Evolutionary conservation across 2,113 vertebrate species (phyloP), one percentile per base, ranked within the genome.

Genomic region (Silurus meridionalis): DNA sequence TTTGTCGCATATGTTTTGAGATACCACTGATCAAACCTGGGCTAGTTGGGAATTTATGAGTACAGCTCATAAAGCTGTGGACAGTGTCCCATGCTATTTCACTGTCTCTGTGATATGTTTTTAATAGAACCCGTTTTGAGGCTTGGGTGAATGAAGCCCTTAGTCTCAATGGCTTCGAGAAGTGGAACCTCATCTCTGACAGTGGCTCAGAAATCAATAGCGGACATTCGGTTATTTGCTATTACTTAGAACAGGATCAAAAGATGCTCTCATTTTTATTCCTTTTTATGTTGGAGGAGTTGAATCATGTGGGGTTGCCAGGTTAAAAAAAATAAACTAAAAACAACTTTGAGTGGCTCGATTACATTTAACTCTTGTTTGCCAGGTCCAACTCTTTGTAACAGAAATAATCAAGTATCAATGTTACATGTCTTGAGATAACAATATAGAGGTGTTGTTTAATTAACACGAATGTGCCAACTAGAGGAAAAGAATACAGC

Each of bases 361-460:
- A 28, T 52, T 52, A 74, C n/a, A 64, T 50, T 80, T 85, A 61
- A 69, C 64, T 78, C 81, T 23, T 64, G 71, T 82, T 82, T 90
- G 61, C 85, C 87, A 86, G 85, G 85, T 87, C 88, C 90, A 88
- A 88, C 90, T 89, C 92, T 82, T 28, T 69, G 52, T 80, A 86
- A 89, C 72, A 84, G 67, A 72, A 64, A 37, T 48, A 37, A 83
- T 46, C 55, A 80, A 0, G 37, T 63, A 57, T 72, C 55, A 84
- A 37, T 84, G 64, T 57, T 84, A 14, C 61, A 69, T 60, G 55
- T 21, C 48, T 69, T 19, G 48, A 55, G 21, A 83, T 23, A 50
- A 10, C 19, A 71, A 69, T 58, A 67, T 63, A 57, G 25, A 83
- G 71, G 13, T 52, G 25, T 7, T 78, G 8, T 81, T 72, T 63